These are phyloP conservation scores for Carcharodon carcharias DNA, from an alignment of 2,797 vertebrate genomes.

Conservation along the genomic window DNA sequence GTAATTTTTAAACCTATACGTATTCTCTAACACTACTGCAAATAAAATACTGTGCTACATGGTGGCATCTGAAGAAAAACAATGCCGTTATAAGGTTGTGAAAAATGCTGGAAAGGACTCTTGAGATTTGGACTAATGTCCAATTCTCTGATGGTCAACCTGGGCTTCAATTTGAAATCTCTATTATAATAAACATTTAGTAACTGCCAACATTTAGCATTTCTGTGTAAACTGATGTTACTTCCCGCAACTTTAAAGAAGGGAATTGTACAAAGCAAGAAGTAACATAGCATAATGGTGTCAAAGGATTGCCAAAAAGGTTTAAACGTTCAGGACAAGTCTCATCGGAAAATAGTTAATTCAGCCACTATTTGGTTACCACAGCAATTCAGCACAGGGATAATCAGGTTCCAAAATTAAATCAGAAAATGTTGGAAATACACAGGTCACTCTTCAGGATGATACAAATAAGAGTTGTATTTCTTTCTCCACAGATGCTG, in stretches of 20 bases:
- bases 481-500: not conserved
- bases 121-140: not conserved
- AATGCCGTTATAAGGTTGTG: not conserved
- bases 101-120: not conserved
- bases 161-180: not conserved
- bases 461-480: no score
- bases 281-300: not conserved
- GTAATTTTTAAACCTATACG: not conserved
- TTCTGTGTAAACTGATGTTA: not conserved
- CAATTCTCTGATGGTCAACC: not conserved
- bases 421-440: no score
- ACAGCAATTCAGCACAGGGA: not conserved
- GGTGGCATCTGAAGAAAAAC: not conserved
- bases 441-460: no score
- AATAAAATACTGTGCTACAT: not conserved
- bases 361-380: not conserved
- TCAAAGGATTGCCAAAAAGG: not conserved
- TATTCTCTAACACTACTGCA: not conserved
- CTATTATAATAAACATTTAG: not conserved
- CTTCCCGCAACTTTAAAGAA: not conserved
- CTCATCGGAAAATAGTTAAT: not conserved
- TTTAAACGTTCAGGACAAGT: not conserved
- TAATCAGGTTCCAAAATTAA: not conserved
- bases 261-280: not conserved
- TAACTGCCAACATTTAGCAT: not conserved